Evolutionary conservation across 2,113 vertebrate genomes (phyloP), one percentile per base, ranked within the genome.

Genomic region (Ammospiza caudacuta): DNA sequence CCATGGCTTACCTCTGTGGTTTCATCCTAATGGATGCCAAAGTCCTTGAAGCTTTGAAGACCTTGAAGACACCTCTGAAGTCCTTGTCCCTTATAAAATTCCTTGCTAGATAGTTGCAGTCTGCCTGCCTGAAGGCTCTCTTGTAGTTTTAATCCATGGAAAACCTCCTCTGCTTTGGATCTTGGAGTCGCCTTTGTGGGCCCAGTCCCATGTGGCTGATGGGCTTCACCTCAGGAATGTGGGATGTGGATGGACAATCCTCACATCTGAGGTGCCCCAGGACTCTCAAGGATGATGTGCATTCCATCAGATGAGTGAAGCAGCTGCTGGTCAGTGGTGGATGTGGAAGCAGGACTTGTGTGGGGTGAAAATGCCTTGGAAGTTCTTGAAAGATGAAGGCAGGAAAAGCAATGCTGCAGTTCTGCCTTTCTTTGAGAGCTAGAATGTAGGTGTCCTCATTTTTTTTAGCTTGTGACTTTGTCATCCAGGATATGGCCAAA

Each of bases 371-470:
- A 33, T 35, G 20, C 12, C 14, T 54, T 64, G 37, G 58, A 75
- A 73, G n/a, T 27, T 80, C 79, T 66, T 25, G 35, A n/a, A 61
- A 41, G 55, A 51, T 39, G 24, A 67, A 87, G 47, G 43, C 37
- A 52, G 87, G 70, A 58, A 57, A 54, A 88, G 57, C 19, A 28
- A 4, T 35, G 28, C 76, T 78, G 77, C 27, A n/a, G 46, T 54
- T 82, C 61, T 88, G 63, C 54, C 12, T 44, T 78, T 57, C 69
- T 83, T 79, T 46, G 52, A 91, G 68, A 83, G 55, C 46, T 58
- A 33, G 46, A 70, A 76, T 90, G 46, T 66, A 73, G 68, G 77
- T 89, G 68, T 92, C 63, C 55, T 93, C 29, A 14, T 90, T 92
- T 90, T 47, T 59, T 43, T 54, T 75, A 14, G 19, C 59, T 90